Percentiles rank a stretch among this genome's conserved stretches.
Conservation (phyloP, 2,113 vertebrate genomes). For the Bungarus multicinctus region DNA sequence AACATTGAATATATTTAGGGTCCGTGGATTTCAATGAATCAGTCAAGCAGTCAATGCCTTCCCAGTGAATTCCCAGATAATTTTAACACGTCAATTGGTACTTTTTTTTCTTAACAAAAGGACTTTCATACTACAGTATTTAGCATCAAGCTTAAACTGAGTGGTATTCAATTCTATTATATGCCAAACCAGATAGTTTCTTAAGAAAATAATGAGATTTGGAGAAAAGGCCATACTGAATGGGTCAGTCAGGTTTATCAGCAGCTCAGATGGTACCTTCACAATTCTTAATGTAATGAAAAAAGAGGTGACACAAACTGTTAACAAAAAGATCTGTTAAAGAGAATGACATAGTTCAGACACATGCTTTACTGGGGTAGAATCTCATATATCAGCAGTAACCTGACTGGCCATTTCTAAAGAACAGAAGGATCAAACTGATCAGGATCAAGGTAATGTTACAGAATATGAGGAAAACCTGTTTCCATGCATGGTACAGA, state of each 20-base stretch:
- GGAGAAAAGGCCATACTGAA: not conserved
- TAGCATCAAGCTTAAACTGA: not conserved
- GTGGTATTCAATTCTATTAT: not conserved
- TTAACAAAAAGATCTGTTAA: not conserved
- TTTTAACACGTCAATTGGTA: not conserved
- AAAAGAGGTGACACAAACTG: not conserved
- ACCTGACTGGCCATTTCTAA: not conserved
- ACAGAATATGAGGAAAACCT: constrained; percentile 20
- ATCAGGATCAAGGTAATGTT: constrained; percentile 1
- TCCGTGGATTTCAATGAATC: not conserved
- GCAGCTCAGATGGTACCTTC: not conserved
- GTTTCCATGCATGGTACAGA: not conserved
- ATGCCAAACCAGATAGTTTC: not conserved
- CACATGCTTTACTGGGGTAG: not conserved
- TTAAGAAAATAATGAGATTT: not conserved
- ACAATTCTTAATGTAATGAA: not conserved
- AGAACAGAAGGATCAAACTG: not conserved
- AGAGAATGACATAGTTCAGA: not conserved
- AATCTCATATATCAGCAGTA: not conserved
- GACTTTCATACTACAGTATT: not conserved
- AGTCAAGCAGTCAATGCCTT: not conserved
- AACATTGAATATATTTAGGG: not conserved
- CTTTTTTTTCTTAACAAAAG: not conserved
- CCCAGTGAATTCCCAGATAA: not conserved
- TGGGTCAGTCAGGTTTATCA: not conserved